A percentile compares a stretch with the other conserved stretches of the same genome.
Conservation (phyloP, 1,140 invertebrate genomes). For the Halesus radiatus region DNA sequence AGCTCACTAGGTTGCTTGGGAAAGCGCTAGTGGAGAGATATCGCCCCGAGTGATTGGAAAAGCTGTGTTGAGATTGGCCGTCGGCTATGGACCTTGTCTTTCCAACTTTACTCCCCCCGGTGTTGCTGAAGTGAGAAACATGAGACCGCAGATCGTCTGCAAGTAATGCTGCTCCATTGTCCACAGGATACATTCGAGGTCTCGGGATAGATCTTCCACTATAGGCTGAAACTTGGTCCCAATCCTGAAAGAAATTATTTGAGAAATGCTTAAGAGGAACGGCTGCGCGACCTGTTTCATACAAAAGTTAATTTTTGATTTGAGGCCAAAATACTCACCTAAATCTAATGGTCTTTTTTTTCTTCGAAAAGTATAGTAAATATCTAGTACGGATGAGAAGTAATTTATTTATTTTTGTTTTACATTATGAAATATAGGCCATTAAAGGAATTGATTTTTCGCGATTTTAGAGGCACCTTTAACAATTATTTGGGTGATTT, state of each 20-base stretch:
- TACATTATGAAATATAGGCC: no score
- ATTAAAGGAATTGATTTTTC: no score
- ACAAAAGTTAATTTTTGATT: no score
- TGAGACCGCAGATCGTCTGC: constrained; percentile 77
- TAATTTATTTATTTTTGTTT: no score
- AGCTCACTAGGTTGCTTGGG: constrained; percentile 82
- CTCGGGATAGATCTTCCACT: constrained; percentile 91
- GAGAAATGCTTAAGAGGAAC: no score
- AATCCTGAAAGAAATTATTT: constrained; percentile 73
- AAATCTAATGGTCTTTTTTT: no score
- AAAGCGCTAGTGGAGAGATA: constrained; percentile 79
- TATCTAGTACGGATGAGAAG: no score
- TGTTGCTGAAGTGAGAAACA: constrained; percentile 73
- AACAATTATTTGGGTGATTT: no score
- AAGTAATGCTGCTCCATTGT: constrained; percentile 74
- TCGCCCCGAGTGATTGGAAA: constrained; percentile 83
- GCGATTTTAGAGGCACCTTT: no score
- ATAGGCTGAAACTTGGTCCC: constrained; percentile 94
- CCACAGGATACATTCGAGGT: constrained; percentile 83
- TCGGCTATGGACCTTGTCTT: constrained; percentile 82
- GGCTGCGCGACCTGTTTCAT: no score
- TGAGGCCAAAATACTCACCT: no score
- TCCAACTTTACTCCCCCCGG: constrained; percentile 64
- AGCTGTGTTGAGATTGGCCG: constrained; percentile 88
- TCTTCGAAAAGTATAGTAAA: no score